These are phyloP conservation scores for Ichneumoninae sp. DNA, from an alignment of 2,888 invertebrate genomes.

Conservation along the genomic window DNA sequence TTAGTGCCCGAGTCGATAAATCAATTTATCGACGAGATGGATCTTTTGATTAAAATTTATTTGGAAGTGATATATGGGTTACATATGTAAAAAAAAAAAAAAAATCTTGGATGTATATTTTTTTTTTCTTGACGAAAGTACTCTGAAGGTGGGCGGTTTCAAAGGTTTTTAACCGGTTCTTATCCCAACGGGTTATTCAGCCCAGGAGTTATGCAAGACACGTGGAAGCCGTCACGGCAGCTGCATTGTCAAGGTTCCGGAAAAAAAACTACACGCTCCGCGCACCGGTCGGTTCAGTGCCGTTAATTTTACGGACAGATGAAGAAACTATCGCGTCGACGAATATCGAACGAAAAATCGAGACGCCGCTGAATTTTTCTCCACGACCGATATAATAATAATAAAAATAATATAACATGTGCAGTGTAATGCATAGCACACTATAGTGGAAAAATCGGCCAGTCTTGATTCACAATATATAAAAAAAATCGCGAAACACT, in stretches of 20 bases:
- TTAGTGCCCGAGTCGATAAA: background rate
- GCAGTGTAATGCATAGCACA: too few relatives aligned
- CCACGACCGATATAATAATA: too few relatives aligned
- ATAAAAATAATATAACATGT: background rate
- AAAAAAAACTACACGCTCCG: constrained; percentile 69
- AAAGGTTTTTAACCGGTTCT: constrained; percentile 59
- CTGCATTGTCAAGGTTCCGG: constrained; percentile 68
- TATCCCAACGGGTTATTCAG: constrained; percentile 20
- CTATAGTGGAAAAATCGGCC: background rate
- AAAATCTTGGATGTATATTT: background rate
- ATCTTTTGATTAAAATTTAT: background rate
- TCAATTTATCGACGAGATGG: background rate
- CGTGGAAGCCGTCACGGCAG: constrained; percentile 43
- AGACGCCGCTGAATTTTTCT: background rate
- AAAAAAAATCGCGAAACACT: background rate
- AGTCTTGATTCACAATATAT: background rate
- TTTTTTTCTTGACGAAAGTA: background rate
- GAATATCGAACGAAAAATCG: constrained; percentile 7
- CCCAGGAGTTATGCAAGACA: constrained; percentile 52
- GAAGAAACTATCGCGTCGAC: constrained; percentile 62
- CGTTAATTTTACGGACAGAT: constrained; percentile 70
- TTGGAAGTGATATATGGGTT: background rate
- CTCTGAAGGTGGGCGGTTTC: constrained; percentile 15
- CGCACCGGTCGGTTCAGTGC: constrained; percentile 69
- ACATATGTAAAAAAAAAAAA: background rate